These are phyloP conservation scores for Otolemur garnettii DNA, from an alignment of 2,113 vertebrate species.

Conservation along the genomic window DNA sequence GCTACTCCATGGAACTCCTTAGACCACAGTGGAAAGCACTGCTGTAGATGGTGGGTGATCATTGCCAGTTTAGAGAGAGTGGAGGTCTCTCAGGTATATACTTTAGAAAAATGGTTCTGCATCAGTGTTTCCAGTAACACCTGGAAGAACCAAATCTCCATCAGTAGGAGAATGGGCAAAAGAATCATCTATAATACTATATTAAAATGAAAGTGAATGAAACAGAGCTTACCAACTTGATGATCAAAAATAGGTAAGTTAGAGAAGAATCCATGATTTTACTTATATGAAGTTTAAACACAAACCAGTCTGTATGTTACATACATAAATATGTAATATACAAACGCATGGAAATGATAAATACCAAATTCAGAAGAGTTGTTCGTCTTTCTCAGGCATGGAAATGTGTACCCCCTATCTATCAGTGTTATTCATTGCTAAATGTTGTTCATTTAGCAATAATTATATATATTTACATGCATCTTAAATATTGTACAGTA, in stretches of 20 bases:
- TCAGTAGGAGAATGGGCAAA: not conserved
- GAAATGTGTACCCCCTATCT: not conserved
- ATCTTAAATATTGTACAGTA: not conserved
- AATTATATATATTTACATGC: not conserved
- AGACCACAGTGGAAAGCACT: not conserved
- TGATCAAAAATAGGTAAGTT: not conserved
- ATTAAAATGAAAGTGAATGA: not conserved
- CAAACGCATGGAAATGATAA: not conserved
- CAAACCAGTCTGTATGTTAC: not conserved
- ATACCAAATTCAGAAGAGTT: not conserved
- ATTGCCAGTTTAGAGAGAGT: not conserved
- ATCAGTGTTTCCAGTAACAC: not conserved
- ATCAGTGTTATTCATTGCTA: not conserved
- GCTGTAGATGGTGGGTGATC: not conserved
- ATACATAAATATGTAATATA: not conserved
- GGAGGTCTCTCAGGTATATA: not conserved
- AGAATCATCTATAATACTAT: too few species aligned
- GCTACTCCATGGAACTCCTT: not conserved
- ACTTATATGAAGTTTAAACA: not conserved
- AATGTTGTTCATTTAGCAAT: too few species aligned
- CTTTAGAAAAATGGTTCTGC: not conserved
- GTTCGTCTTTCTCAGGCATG: not conserved
- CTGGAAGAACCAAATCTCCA: not conserved
- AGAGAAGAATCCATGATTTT: not conserved
- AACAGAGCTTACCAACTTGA: not conserved